These are phyloP conservation scores for Malthinus flaveolus DNA, from an alignment of 2,888 invertebrate genomes.

Conservation along the genomic window DNA sequence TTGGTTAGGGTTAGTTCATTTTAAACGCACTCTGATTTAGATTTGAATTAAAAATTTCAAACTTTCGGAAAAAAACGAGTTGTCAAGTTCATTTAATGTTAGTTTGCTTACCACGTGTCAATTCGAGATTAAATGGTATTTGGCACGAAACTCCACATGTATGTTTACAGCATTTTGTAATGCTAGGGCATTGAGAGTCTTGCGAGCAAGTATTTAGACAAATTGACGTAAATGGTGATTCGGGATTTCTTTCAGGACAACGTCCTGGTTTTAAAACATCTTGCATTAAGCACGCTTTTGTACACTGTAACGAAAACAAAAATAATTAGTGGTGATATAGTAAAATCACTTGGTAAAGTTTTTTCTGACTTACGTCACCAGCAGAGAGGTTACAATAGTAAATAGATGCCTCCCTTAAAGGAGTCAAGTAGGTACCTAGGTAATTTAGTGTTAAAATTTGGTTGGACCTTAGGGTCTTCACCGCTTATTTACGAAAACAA, in stretches of 20 bases:
- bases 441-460: too few relatives aligned
- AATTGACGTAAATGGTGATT: conserved; percentile 61
- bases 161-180: conserved; percentile 70
- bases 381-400: too few relatives aligned
- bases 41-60: background rate
- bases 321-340: too few relatives aligned
- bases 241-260: conserved; percentile 51
- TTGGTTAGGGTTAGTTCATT: background rate
- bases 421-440: too few relatives aligned
- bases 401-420: too few relatives aligned
- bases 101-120: conserved; percentile 58
- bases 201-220: conserved; percentile 63
- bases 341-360: too few relatives aligned
- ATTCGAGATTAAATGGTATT: conserved; percentile 62
- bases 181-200: conserved; percentile 72
- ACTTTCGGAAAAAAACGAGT: too few relatives aligned
- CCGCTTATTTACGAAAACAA: too few relatives aligned
- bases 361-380: too few relatives aligned
- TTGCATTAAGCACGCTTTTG: conserved; percentile 59
- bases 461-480: too few relatives aligned
- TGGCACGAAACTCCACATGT: conserved; percentile 72
- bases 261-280: conserved; percentile 57
- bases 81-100: conserved; percentile 2
- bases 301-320: conserved; percentile 57
- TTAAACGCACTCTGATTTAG: background rate